Base-by-base conservation (phyloP, 2,113 vertebrate species). In the Odobenus rosmarus region DNA sequence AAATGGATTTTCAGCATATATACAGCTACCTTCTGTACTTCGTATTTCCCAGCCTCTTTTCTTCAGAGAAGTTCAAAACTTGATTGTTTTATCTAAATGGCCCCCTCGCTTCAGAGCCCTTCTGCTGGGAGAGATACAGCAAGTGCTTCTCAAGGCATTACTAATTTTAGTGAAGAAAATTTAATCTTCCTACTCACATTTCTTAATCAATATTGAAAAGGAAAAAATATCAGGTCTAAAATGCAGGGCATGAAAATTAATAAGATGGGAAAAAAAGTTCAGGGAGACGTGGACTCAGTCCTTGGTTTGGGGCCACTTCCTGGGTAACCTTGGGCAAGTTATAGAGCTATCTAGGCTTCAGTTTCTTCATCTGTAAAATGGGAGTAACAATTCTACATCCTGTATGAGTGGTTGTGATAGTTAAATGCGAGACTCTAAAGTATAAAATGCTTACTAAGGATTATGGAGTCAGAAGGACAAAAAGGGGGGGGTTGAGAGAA, bases 131-230 rank as follows among this genome's bases (percentile, higher is more conserved):
- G 19, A 90, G 42, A 84, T 4, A 28, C 1, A 69, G 12, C 19
- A 74, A 69, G 28, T 28, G 55, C 36, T 93, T 21, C 51, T 87
- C 55, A 67, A 31, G 71, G 51, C 14, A 74, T 39, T 59, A 59
- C 24, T 89, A 42, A 81, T 72, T 84, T 95, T 92, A 76, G 33
- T 36, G 24, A 79, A 91, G 42, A 83, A 94, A 90, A 90, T 86
- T 12, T 72, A 62, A 55, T 84, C 49, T 91, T 93, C 15, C 46
- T 57, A 79, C 18, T 77, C 53, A 89, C 2, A 49, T 28, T 69
- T 79, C 61, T 90, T 84, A 81, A 59, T 89, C 62, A 64, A 57
- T 81, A 69, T 31, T 57, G 31, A 62, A 95, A 96, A 39, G 33
- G 64, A 69, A 93, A 90, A 74, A n/a, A 36, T 18, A 85, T 46